A percentile compares a stretch with the other conserved stretches of the same genome.
Evolutionary conservation across 1,140 invertebrate genomes (phyloP).

Genomic region (Drosophila guanche): DNA sequence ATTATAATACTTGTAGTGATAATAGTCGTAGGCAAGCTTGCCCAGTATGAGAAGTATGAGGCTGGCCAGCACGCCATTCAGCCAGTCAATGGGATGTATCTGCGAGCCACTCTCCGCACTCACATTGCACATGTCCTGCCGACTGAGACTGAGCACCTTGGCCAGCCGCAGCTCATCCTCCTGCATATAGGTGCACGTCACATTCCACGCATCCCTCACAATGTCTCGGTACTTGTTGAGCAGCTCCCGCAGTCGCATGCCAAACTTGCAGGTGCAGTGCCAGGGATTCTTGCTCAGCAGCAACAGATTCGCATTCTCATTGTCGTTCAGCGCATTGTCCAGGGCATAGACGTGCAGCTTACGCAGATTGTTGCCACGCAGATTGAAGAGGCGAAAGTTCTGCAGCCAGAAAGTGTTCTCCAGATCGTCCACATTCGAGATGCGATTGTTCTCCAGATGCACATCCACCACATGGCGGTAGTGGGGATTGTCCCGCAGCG

Average conservation of each 20-base stretch:
- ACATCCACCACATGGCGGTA: conserved; percentile 89
- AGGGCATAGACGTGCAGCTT: conserved; percentile 91
- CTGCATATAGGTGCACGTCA: conserved; percentile 73
- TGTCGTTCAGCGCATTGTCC: conserved; percentile 90
- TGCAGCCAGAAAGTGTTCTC: conserved; percentile 91
- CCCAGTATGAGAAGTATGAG: conserved; percentile 89
- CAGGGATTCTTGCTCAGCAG: conserved; percentile 91
- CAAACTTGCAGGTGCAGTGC: conserved; percentile 91
- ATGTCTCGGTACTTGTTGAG: conserved; percentile 89
- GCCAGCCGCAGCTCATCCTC: conserved; percentile 80
- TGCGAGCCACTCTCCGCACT: conserved; percentile 84
- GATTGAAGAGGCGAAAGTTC: conserved; percentile 89
- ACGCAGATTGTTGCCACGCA: conserved; percentile 89
- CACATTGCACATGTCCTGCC: conserved; percentile 87
- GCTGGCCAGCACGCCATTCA: conserved; percentile 88
- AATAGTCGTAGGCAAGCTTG: conserved; percentile 92
- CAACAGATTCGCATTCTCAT: conserved; percentile 87
- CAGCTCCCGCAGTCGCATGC: conserved; percentile 89
- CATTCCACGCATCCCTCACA: conserved; percentile 86
- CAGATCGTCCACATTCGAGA: conserved; percentile 88
- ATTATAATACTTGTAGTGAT: conserved; percentile 90
- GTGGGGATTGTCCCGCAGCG: conserved; percentile 87
- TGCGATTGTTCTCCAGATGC: conserved; percentile 90
- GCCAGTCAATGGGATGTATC: conserved; percentile 87
- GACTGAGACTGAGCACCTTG: conserved; percentile 88